Conservation (phyloP, 2,888 invertebrate genomes). For the Hemaris fuciformis region DNA sequence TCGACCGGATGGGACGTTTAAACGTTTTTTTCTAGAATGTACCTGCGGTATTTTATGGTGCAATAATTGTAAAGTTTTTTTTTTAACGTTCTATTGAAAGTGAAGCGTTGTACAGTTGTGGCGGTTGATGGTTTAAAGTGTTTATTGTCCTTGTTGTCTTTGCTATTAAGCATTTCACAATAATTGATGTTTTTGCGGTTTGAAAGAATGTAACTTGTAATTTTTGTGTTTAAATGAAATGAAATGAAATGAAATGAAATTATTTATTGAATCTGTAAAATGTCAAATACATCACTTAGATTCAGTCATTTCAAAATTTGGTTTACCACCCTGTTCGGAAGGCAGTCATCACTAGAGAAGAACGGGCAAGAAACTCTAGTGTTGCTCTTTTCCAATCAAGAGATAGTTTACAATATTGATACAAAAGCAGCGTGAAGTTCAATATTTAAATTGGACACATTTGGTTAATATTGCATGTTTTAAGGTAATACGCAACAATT, state of each 20-base stretch:
- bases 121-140: neutral
- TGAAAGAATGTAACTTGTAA: neutral
- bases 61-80: neutral
- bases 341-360: too few relatives aligned
- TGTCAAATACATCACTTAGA: too few relatives aligned
- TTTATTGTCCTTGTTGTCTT: neutral
- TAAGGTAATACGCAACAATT: too few relatives aligned
- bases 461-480: neutral
- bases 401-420: too few relatives aligned
- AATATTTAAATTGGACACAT: too few relatives aligned
- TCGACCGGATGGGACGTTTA: slow-evolving; percentile 20
- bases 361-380: too few relatives aligned
- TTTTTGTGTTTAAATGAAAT: neutral
- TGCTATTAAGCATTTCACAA: neutral
- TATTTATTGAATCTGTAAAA: too few relatives aligned
- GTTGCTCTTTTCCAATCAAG: too few relatives aligned
- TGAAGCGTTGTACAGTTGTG: neutral
- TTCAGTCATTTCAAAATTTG: too few relatives aligned
- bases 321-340: too few relatives aligned
- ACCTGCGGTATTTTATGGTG: slow-evolving; percentile 1
- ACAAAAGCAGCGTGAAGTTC: too few relatives aligned
- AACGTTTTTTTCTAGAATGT: neutral
- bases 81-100: neutral
- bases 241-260: too few relatives aligned
- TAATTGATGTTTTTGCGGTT: neutral